phyloP scores from a whole-genome alignment of 2,888 invertebrate species.

The Noctua janthina region DNA sequence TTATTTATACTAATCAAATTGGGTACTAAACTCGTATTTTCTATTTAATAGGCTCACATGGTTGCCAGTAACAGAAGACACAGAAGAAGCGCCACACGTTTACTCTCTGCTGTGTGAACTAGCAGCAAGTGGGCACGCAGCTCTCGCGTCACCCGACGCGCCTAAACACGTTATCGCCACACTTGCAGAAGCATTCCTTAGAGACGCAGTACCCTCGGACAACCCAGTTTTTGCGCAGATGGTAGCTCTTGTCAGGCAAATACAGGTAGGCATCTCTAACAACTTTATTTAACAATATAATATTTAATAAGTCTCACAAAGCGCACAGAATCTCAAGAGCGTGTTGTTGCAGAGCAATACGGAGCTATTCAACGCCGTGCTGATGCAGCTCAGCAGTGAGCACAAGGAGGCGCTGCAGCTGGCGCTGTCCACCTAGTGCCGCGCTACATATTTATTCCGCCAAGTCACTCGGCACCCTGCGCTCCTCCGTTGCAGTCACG shows the following conservation, averaged over 20 bases:
- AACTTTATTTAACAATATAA: not conserved
- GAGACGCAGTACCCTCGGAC: conserved; percentile 94
- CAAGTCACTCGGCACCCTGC: conserved; percentile 59
- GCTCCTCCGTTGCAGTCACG: conserved; percentile 72
- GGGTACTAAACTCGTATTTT: not conserved
- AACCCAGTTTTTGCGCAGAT: conserved; percentile 94
- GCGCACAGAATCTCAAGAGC: not conserved
- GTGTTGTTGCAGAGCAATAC: conserved; percentile 92
- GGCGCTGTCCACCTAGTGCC: conserved; percentile 90
- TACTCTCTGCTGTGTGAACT: conserved; percentile 99
- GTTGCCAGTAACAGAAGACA: conserved; percentile 99
- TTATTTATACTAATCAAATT: not conserved
- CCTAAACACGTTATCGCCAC: conserved; percentile 96
- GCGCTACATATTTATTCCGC: conserved; percentile 54
- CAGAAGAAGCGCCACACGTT: conserved; percentile 98
- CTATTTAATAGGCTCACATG: conserved; percentile 93
- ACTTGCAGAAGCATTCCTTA: conserved; percentile 97
- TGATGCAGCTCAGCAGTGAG: conserved; percentile 93
- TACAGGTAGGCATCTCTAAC: conserved; percentile 91
- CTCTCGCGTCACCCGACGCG: conserved; percentile 96
- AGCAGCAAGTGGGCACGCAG: conserved; percentile 96
- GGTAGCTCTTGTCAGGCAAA: conserved; percentile 95
- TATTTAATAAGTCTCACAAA: not conserved
- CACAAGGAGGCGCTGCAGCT: conserved; percentile 96
- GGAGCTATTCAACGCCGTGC: conserved; percentile 95